phyloP scores from a whole-genome alignment of 1,140 invertebrate species.

The Gonioctena quinquepunctata region DNA sequence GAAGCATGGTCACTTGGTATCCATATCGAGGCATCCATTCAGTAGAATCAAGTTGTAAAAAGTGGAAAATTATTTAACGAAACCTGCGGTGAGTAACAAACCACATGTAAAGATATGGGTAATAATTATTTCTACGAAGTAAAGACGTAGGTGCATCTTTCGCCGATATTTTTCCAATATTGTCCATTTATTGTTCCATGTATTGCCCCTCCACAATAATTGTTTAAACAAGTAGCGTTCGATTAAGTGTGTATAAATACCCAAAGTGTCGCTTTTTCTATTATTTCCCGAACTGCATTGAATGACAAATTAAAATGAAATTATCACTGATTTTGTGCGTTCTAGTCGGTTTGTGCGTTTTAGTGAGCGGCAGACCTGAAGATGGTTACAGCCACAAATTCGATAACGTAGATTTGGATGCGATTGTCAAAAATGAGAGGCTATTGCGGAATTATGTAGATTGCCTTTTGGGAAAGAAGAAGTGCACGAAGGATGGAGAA shows the following conservation, averaged over 20 bases:
- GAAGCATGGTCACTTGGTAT: too few relatives aligned
- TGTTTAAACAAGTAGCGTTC: neutral
- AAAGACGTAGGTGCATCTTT: too few relatives aligned
- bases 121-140: too few relatives aligned
- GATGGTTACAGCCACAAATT: slow-evolving; percentile 71
- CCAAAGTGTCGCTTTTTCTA: neutral
- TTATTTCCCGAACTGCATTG: neutral
- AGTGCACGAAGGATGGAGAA: slow-evolving; percentile 69
- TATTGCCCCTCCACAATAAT: neutral
- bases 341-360: slow-evolving; percentile 8
- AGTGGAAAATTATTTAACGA: too few relatives aligned
- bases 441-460: slow-evolving; percentile 67
- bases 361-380: slow-evolving; percentile 32
- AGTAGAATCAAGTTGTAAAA: too few relatives aligned
- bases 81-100: too few relatives aligned
- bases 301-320: slow-evolving; percentile 5
- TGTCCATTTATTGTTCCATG: too few relatives aligned
- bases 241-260: neutral
- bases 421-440: slow-evolving; percentile 68
- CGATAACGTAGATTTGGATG: slow-evolving; percentile 72
- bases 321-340: neutral
- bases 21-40: too few relatives aligned
- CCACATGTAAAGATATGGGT: too few relatives aligned
- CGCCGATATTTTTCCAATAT: too few relatives aligned
- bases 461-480: slow-evolving; percentile 68